Percentiles rank a stretch among this genome's conserved stretches.
phyloP scores from a whole-genome alignment of 2,113 vertebrate species.

The Sinocyclocheilus anshuiensis region DNA sequence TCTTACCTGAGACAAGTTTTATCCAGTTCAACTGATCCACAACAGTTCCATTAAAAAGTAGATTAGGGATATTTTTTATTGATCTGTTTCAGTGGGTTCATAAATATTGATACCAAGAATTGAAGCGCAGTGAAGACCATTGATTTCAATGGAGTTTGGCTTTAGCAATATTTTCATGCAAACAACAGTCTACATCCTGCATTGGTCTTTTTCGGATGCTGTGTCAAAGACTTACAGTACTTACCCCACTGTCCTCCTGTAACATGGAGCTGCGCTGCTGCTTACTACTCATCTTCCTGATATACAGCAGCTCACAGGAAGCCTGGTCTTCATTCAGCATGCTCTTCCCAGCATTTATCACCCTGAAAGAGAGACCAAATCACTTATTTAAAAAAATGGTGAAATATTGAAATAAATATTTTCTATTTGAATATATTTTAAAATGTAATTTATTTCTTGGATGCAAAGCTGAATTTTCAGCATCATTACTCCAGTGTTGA shows the following conservation, averaged over 20 bases:
- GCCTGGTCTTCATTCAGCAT: slow-evolving; percentile 98
- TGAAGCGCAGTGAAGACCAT: not conserved
- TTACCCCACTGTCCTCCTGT: slow-evolving; percentile 73
- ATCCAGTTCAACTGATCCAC: not conserved
- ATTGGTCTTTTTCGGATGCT: not conserved
- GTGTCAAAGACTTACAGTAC: not conserved
- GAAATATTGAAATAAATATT: too few relatives aligned
- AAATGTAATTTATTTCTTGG: too few relatives aligned
- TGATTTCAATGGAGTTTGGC: not conserved
- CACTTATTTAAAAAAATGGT: not conserved
- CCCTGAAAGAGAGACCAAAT: slow-evolving; percentile 73
- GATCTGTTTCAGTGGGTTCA: not conserved
- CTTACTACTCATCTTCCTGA: slow-evolving; percentile 79
- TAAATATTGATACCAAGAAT: not conserved
- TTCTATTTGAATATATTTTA: too few relatives aligned
- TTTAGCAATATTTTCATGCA: not conserved
- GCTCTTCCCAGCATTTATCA: slow-evolving; percentile 98
- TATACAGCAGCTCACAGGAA: slow-evolving; percentile 87
- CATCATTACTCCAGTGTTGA: too few relatives aligned
- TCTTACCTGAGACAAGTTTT: slow-evolving; percentile 29
- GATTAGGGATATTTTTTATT: not conserved
- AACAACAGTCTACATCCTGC: not conserved
- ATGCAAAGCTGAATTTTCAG: too few relatives aligned
- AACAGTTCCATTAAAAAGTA: not conserved
- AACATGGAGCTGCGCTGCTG: slow-evolving; percentile 71